phyloP scores from a whole-genome alignment of 2,797 vertebrate genomes.

The Australoheros facetus region DNA sequence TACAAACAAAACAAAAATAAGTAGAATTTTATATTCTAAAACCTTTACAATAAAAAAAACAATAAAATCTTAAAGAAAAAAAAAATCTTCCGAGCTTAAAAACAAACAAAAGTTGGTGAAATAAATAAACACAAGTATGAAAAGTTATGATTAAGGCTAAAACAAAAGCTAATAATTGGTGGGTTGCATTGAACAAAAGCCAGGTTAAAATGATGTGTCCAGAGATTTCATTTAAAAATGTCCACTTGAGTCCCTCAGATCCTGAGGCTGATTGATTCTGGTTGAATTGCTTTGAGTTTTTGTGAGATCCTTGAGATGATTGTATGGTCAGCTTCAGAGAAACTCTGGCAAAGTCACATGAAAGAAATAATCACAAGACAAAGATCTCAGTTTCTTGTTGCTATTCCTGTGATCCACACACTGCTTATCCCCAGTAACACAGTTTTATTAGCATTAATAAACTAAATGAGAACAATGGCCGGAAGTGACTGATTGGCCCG shows the following conservation, averaged over 20 bases:
- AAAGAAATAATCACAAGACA: neutral
- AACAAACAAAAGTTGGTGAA: too few relatives aligned
- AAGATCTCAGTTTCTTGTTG: neutral
- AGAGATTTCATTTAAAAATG: too few relatives aligned
- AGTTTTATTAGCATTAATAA: neutral
- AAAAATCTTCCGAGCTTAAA: neutral
- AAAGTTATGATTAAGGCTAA: neutral
- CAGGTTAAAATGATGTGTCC: too few relatives aligned
- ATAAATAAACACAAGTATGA: too few relatives aligned
- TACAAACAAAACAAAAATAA: neutral
- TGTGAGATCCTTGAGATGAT: neutral
- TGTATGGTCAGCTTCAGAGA: neutral
- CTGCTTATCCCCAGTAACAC: neutral
- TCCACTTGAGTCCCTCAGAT: neutral
- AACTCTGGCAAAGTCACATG: neutral
- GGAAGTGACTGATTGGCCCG: neutral
- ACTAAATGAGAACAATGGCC: neutral
- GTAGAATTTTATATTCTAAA: neutral
- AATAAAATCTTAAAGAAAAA: neutral
- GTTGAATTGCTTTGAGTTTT: neutral
- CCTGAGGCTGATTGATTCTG: neutral
- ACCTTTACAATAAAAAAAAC: neutral
- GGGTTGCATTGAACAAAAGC: neutral
- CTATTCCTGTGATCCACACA: neutral
- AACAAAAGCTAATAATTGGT: neutral